A percentile compares a stretch with the other conserved stretches of the same genome.
phyloP scores from a whole-genome alignment of 1,140 invertebrate species.

The Apis mellifera region Amel_HAv3.1 CM009940.2:7824001-7824500 shows the following conservation, averaged over 20 bases:
- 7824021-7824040: slow-evolving; percentile 27
- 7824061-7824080: slow-evolving; percentile 76
- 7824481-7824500: slow-evolving; percentile 40
- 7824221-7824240: no score
- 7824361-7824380: not conserved
- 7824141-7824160: slow-evolving; percentile 70
- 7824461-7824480: slow-evolving; percentile 75
- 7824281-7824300: not conserved
- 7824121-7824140: slow-evolving; percentile 61
- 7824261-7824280: not conserved
- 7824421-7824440: slow-evolving; percentile 78
- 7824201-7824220: not conserved
- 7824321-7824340: not conserved
- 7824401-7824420: slow-evolving; percentile 71
- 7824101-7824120: slow-evolving; percentile 80
- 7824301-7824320: not conserved
- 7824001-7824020: slow-evolving; percentile 40
- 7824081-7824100: slow-evolving; percentile 80
- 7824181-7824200: not conserved
- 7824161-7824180: not conserved
- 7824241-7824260: slow-evolving; percentile 3
- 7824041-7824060: slow-evolving; percentile 59
- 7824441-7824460: slow-evolving; percentile 80
- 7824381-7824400: slow-evolving; percentile 65
- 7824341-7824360: not conserved